Conservation (phyloP, 2,888 invertebrate species). For the Entomobrya proxima region DNA sequence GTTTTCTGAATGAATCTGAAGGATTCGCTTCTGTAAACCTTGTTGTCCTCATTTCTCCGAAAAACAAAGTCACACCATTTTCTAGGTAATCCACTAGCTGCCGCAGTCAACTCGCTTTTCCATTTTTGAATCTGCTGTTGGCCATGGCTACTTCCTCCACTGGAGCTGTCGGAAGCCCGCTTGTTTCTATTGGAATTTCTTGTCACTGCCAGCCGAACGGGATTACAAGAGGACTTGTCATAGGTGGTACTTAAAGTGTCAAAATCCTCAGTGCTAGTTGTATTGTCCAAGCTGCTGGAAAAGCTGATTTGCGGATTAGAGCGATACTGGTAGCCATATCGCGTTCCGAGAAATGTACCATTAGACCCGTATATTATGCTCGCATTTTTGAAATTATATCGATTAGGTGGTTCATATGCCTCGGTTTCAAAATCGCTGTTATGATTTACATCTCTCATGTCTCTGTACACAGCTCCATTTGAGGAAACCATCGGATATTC, state of each 20-base stretch:
- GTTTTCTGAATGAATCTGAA: constrained; percentile 75
- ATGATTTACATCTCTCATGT: neutral
- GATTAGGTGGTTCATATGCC: neutral
- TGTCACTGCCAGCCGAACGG: constrained; percentile 54
- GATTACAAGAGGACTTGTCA: constrained; percentile 64
- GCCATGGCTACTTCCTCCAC: constrained; percentile 29
- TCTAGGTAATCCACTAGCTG: constrained; percentile 62
- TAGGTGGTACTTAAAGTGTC: constrained; percentile 56
- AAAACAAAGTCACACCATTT: constrained; percentile 72
- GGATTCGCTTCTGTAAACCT: constrained; percentile 74
- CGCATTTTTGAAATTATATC: neutral
- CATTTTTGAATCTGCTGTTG: constrained; percentile 65
- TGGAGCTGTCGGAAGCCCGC: neutral
- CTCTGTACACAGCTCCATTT: neutral
- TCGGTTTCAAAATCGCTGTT: constrained; percentile 9
- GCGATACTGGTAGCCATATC: constrained; percentile 58
- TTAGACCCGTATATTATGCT: constrained; percentile 21
- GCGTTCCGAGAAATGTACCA: constrained; percentile 41
- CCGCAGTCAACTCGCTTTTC: constrained; percentile 68
- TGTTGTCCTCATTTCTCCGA: constrained; percentile 72
- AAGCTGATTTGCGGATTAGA: constrained; percentile 64
- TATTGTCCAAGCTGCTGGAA: constrained; percentile 29
- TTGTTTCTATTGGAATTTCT: constrained; percentile 61
- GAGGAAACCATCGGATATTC: constrained; percentile 46
- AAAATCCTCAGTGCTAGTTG: constrained; percentile 31